A percentile compares a stretch with the other conserved stretches of the same genome.
Evolutionary conservation across 2,888 invertebrate species (phyloP).

Genomic region (Epinotia bilunana): DNA sequence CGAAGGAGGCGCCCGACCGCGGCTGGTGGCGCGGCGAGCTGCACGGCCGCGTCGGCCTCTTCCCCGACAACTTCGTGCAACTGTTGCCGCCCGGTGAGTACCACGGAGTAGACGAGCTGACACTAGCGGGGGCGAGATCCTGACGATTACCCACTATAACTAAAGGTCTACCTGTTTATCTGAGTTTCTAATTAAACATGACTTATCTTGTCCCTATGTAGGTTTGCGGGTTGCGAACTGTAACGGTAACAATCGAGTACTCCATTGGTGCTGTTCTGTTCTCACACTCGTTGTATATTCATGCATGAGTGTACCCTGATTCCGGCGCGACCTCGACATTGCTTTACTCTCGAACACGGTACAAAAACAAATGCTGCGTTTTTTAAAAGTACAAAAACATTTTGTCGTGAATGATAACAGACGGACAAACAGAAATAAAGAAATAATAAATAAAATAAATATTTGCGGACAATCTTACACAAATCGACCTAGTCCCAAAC

Average conservation of each 20-base stretch:
- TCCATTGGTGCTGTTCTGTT: slow-evolving; percentile 23
- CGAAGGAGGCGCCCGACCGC: slow-evolving; percentile 95
- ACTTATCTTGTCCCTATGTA: slow-evolving; percentile 27
- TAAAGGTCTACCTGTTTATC: too few relatives aligned
- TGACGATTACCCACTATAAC: too few relatives aligned
- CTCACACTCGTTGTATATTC: slow-evolving; percentile 37
- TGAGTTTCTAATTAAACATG: slow-evolving; percentile 1
- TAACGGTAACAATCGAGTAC: slow-evolving; percentile 26
- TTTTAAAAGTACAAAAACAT: too few relatives aligned
- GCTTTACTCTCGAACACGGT: slow-evolving; percentile 7
- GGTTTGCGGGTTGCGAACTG: slow-evolving; percentile 25
- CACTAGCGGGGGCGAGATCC: not conserved
- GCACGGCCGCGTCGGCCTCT: slow-evolving; percentile 94
- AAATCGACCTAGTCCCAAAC: too few relatives aligned
- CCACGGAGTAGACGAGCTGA: not conserved
- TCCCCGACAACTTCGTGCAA: slow-evolving; percentile 98
- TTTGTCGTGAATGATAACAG: not conserved
- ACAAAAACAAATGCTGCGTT: not conserved
- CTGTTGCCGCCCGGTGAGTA: slow-evolving; percentile 79
- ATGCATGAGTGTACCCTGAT: slow-evolving; percentile 34
- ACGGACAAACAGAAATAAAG: too few relatives aligned
- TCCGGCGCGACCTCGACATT: slow-evolving; percentile 34
- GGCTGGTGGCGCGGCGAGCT: slow-evolving; percentile 99
- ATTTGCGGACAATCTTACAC: too few relatives aligned
- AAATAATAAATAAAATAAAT: too few relatives aligned